A percentile compares a stretch with the other conserved stretches of the same genome.
phyloP scores from a whole-genome alignment of 2,888 invertebrate species.

The Notocelia uddmanniana region DNA sequence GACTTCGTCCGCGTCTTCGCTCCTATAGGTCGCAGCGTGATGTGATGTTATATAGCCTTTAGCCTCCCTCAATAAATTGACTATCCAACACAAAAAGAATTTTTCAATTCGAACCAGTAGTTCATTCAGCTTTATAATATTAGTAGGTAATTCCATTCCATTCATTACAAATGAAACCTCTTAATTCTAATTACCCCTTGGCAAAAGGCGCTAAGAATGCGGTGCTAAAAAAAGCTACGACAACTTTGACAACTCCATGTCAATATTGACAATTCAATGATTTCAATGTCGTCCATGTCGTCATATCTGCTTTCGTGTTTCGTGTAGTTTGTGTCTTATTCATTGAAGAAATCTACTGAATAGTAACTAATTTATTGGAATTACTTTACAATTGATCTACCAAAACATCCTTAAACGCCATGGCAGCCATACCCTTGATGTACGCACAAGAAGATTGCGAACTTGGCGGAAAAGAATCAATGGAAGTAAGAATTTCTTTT shows the following conservation, averaged over 20 bases:
- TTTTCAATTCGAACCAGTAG: too few species aligned
- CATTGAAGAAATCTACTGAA: background rate
- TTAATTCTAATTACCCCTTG: background rate
- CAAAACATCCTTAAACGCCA: slow-evolving; percentile 50
- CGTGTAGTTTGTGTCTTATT: background rate
- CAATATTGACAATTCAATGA: slow-evolving; percentile 1
- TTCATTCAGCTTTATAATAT: too few species aligned
- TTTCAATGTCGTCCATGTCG: background rate
- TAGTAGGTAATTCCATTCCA: too few species aligned
- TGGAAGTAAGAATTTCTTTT: slow-evolving; percentile 66
- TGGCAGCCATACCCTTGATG: slow-evolving; percentile 87
- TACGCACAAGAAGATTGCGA: slow-evolving; percentile 88
- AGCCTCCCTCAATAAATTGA: too few species aligned
- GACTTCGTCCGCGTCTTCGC: too few species aligned
- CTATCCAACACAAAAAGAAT: too few species aligned
- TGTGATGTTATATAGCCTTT: too few species aligned
- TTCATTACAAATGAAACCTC: too few species aligned
- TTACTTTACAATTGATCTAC: background rate
- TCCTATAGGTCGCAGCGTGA: too few species aligned
- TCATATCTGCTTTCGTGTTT: slow-evolving; percentile 4
- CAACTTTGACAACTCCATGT: background rate
- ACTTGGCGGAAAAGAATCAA: slow-evolving; percentile 87
- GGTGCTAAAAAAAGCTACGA: background rate
- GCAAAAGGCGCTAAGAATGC: background rate
- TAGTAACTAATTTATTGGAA: background rate